Percentiles rank a stretch among this genome's conserved stretches.
These are phyloP conservation scores for Antrozous pallidus DNA, from an alignment of 2,797 vertebrate species.

Conservation along the genomic window DNA sequence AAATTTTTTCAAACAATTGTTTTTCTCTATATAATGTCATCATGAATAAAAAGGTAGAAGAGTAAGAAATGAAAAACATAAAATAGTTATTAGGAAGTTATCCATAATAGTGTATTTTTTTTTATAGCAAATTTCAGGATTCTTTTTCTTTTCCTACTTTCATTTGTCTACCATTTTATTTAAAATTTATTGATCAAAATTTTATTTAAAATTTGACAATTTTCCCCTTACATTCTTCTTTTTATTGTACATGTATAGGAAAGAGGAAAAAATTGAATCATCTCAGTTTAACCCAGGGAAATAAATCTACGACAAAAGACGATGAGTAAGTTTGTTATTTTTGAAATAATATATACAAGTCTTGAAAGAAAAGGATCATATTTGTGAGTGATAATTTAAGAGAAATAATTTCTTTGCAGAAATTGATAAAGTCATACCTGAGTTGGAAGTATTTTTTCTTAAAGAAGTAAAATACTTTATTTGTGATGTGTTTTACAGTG, in stretches of 20 bases:
- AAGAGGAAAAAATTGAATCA: neutral
- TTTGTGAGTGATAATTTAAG: constrained; percentile 25
- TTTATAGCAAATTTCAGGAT: neutral
- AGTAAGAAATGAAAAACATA: neutral
- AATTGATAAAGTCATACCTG: neutral
- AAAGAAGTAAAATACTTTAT: neutral
- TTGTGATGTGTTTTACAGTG: neutral
- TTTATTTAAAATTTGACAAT: constrained; percentile 18
- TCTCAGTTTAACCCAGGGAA: constrained; percentile 63
- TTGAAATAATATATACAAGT: neutral
- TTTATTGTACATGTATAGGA: constrained; percentile 49
- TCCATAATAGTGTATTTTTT: neutral
- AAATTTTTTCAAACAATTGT: constrained; percentile 4
- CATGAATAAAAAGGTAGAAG: constrained; percentile 1
- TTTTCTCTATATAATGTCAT: neutral
- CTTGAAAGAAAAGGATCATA: neutral
- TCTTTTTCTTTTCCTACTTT: neutral
- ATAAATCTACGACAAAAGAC: constrained; percentile 71
- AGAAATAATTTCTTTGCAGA: constrained; percentile 23
- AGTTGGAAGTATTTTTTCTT: neutral
- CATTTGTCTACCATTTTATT: neutral
- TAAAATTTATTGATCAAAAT: constrained; percentile 8
- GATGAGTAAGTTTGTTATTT: constrained; percentile 71
- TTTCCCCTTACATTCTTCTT: constrained; percentile 40
- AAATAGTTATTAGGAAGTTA: neutral